phyloP scores from a whole-genome alignment of 1,140 invertebrate species.

The Drosophila subpulchrella region DNA sequence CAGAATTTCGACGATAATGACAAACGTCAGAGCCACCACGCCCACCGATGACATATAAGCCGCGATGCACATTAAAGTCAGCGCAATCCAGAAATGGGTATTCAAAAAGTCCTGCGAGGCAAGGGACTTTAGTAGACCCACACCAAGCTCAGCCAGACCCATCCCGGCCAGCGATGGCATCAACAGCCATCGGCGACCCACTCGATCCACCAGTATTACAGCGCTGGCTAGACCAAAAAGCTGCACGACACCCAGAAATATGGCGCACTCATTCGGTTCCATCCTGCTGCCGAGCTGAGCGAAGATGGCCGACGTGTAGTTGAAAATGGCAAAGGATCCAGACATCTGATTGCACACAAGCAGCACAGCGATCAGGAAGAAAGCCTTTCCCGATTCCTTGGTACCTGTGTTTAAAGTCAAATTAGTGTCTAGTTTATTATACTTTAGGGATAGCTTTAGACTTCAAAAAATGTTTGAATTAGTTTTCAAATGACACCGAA shows the following conservation, averaged over 20 bases:
- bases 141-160: conserved; percentile 34
- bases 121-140: conserved; percentile 37
- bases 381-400: conserved; percentile 33
- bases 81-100: conserved; percentile 48
- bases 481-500: no score
- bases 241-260: conserved; percentile 87
- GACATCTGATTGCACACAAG: conserved; percentile 62
- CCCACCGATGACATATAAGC: conserved; percentile 41
- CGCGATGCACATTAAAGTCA: conserved; percentile 52
- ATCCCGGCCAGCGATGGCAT: conserved; percentile 48
- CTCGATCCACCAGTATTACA: conserved; percentile 53
- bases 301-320: conserved; percentile 88
- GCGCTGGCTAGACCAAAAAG: conserved; percentile 44
- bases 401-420: conserved; percentile 23
- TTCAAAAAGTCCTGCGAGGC: conserved; percentile 35
- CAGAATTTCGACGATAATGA: conserved; percentile 58
- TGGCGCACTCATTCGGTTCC: conserved; percentile 87
- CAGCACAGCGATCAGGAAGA: conserved; percentile 47
- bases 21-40: conserved; percentile 52
- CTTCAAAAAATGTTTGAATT: no score
- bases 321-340: conserved; percentile 85
- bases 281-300: conserved; percentile 86
- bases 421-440: no score
- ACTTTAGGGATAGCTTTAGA: no score
- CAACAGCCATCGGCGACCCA: conserved; percentile 65